These are phyloP conservation scores for Ferrisia virgata DNA, from an alignment of 2,888 invertebrate species.

Conservation along the genomic window DNA sequence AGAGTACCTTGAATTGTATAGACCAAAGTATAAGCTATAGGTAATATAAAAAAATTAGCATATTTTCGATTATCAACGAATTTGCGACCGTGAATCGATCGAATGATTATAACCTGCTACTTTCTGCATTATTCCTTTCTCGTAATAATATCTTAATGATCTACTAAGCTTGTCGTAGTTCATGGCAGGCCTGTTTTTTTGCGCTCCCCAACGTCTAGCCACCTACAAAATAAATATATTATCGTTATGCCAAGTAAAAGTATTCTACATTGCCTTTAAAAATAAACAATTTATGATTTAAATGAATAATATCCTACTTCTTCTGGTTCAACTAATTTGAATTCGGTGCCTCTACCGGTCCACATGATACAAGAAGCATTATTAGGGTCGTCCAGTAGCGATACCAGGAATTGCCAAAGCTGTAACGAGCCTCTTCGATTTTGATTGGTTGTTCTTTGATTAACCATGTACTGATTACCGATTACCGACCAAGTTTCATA, in stretches of 20 bases:
- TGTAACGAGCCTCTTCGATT: slow-evolving; percentile 81
- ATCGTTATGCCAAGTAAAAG: too few relatives aligned
- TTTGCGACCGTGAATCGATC: background rate
- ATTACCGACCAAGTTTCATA: slow-evolving; percentile 23
- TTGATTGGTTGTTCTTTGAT: slow-evolving; percentile 51
- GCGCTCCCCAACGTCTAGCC: slow-evolving; percentile 91
- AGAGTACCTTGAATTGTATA: background rate
- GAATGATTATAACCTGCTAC: slow-evolving; percentile 66
- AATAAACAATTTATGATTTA: background rate
- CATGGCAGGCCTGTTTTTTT: slow-evolving; percentile 96
- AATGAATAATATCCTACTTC: slow-evolving; percentile 60
- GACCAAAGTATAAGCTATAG: too few relatives aligned
- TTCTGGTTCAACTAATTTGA: slow-evolving; percentile 92
- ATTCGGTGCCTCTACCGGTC: slow-evolving; percentile 93
- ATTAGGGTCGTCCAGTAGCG: slow-evolving; percentile 67
- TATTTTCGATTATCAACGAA: background rate
- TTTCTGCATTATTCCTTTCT: slow-evolving; percentile 98
- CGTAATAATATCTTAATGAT: slow-evolving; percentile 92
- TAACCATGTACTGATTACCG: slow-evolving; percentile 11
- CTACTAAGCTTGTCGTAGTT: slow-evolving; percentile 94
- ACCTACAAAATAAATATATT: slow-evolving; percentile 60
- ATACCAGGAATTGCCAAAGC: slow-evolving; percentile 92
- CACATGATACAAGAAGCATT: slow-evolving; percentile 84
- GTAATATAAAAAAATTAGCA: background rate
- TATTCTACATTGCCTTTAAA: background rate